phyloP scores from a whole-genome alignment of 2,888 invertebrate species.

The Cacoxenus indagator region DNA sequence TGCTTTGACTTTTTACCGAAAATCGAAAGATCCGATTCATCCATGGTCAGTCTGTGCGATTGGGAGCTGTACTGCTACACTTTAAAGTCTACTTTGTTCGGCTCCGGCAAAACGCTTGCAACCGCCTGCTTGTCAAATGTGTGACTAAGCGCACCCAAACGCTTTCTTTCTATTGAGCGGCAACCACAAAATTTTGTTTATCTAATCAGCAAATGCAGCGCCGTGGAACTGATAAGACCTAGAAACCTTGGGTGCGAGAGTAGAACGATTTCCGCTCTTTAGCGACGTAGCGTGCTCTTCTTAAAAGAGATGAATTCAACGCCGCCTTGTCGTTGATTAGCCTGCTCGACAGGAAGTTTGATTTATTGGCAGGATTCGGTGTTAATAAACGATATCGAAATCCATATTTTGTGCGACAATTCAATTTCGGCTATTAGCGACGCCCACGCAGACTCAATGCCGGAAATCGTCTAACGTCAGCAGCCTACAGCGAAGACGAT shows the following conservation, averaged over 20 bases:
- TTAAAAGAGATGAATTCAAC: background rate
- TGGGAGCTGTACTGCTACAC: too few species aligned
- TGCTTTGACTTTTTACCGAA: constrained; percentile 59
- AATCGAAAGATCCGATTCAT: constrained; percentile 60
- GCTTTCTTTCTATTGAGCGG: background rate
- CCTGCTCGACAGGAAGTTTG: constrained; percentile 59
- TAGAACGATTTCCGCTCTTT: background rate
- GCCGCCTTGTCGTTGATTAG: constrained; percentile 50
- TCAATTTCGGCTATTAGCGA: constrained; percentile 21
- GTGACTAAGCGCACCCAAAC: background rate
- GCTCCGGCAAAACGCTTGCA: background rate
- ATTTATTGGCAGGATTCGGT: constrained; percentile 56
- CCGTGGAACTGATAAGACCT: background rate
- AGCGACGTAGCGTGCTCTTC: too few species aligned
- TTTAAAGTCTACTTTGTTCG: too few species aligned
- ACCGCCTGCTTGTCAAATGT: background rate
- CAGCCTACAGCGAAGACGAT: constrained; percentile 3
- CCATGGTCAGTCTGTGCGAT: too few species aligned
- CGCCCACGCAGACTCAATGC: constrained; percentile 42
- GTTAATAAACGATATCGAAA: constrained; percentile 44
- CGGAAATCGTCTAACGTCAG: background rate
- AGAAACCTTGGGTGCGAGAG: too few species aligned
- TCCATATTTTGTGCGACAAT: constrained; percentile 29
- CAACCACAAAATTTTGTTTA: background rate
- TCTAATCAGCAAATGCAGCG: background rate